These are phyloP conservation scores for Anas acuta DNA, from an alignment of 2,797 vertebrate species.

Conservation along the genomic window DNA sequence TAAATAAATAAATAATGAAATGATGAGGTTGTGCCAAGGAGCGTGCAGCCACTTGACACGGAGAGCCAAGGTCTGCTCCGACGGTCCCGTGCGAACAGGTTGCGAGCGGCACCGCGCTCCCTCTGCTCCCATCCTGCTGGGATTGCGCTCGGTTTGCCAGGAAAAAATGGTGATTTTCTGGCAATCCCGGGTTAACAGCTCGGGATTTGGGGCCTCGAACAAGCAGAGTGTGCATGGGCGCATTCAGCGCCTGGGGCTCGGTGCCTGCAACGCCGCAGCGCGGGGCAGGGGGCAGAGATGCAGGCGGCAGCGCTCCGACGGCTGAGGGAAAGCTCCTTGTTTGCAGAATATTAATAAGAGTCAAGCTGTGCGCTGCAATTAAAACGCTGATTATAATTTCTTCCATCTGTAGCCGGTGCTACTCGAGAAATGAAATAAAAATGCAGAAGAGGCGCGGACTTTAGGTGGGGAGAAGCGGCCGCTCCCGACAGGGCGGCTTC, in stretches of 20 bases:
- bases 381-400: constrained; percentile 69
- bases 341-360: constrained; percentile 66
- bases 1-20: neutral
- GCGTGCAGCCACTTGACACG: neutral
- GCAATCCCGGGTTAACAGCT: rapidly evolving
- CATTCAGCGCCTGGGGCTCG: rapidly evolving
- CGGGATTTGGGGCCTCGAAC: neutral
- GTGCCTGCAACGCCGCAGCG: neutral
- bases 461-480: neutral
- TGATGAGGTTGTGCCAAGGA: neutral
- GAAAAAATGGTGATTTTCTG: neutral
- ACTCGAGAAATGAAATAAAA: constrained; percentile 10
- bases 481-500: neutral
- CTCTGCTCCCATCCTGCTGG: neutral
- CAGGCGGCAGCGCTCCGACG: neutral
- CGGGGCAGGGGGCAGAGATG: neutral
- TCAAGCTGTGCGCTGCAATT: constrained; percentile 75
- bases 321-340: constrained; percentile 29
- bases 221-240: neutral
- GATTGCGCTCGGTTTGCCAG: rapidly evolving
- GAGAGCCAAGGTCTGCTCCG: neutral
- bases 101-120: neutral
- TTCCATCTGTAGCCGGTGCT: constrained; percentile 66
- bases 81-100: neutral
- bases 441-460: neutral